Base-by-base conservation (phyloP, 2,888 invertebrate genomes). In the Tachina fera region DNA sequence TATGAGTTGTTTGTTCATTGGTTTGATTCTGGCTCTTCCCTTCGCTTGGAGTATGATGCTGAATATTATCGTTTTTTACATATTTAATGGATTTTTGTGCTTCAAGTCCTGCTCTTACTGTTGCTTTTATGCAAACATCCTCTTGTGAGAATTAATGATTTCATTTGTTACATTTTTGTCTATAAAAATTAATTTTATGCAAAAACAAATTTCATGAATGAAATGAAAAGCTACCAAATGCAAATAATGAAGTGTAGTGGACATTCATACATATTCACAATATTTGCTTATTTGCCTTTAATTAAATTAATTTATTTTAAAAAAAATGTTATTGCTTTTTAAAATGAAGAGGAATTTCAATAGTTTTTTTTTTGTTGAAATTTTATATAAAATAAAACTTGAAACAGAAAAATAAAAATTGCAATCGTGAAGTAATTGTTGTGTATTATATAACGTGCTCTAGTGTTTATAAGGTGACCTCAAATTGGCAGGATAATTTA, bases 141-240 rank as follows among this genome's bases (percentile, higher is more conserved):
- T 56, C 39, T 75, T 72, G 39, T 56, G 43, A 71, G 67, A 84
- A 84, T 81, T 84, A 84, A 84, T 84, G 72, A 76, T 74, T 81
- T 58, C 53, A 77, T 53, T 80, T 65, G 47, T 63, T 65, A 45
- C 47, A 71, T 68, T 71, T 80, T 76, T 81, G 39, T 80, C 31
- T 72, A 31, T 43, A 49, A 74, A 39, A 71, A 43, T 60, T 31
- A 71, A 58, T 60, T 72, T 19, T 65, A 47, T 65, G 47, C 39
- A 16, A 41, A 16, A 41, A 47, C n/a, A 9, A 9, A 16, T 2
- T 53, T 53, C 13, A 39, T 13, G 39, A 56, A 63, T 51, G 41
- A 58, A 76, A 58, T 56, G 31, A 58, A 56, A 76, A 70, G 22
- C 9, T 71, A 60, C 47, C 67, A 31, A 80, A 80, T 80, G 41